Conservation (phyloP, 1,140 invertebrate species). For the Drosophila kohkoa region DNA sequence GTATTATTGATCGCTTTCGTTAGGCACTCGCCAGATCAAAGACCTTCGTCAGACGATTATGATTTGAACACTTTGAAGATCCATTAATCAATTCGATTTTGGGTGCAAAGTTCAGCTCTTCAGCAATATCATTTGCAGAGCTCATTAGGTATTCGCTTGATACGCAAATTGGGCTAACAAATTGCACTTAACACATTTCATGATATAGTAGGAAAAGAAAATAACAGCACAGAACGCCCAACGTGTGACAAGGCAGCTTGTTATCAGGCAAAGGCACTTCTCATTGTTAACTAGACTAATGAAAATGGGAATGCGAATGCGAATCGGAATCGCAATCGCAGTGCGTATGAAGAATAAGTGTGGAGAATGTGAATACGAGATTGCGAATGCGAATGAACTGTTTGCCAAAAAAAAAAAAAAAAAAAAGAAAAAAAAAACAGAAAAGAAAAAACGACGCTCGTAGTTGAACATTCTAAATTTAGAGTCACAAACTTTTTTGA, state of each 20-base stretch:
- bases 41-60: too few relatives aligned
- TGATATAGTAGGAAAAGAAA: not conserved
- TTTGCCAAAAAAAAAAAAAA: not conserved
- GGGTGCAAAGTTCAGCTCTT: not conserved
- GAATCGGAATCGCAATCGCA: too few relatives aligned
- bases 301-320: conserved; percentile 5
- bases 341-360: too few relatives aligned
- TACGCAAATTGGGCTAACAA: conserved; percentile 24
- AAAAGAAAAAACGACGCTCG: too few relatives aligned
- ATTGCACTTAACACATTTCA: conserved; percentile 10
- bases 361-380: too few relatives aligned
- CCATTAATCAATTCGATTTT: not conserved
- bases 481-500: conserved; percentile 43
- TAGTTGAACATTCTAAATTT: conserved; percentile 44
- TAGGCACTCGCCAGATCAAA: too few relatives aligned
- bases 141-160: not conserved
- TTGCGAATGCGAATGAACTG: conserved; percentile 5
- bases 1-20: too few relatives aligned
- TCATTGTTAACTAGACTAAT: conserved; percentile 25
- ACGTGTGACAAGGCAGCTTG: not conserved
- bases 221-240: not conserved
- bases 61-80: too few relatives aligned
- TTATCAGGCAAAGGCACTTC: conserved; percentile 28
- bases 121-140: too few relatives aligned
- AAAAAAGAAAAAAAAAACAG: too few relatives aligned